A percentile compares a stretch with the other conserved stretches of the same genome.
Evolutionary conservation across 2,888 invertebrate species (phyloP).

Genomic region (Hydrotaea diabolus): DNA sequence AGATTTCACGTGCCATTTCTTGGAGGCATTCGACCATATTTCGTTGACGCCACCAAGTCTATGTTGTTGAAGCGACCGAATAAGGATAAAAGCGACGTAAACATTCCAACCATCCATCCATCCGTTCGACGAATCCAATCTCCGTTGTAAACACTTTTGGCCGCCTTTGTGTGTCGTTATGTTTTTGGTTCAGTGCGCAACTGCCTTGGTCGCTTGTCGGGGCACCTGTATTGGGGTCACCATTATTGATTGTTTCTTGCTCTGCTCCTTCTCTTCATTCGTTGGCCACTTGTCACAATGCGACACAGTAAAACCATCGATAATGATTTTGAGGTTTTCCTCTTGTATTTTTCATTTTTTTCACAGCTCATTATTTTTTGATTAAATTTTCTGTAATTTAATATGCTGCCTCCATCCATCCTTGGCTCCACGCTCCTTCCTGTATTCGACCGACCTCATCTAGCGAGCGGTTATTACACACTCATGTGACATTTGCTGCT

Average conservation of each 20-base stretch:
- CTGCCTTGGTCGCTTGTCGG: not conserved
- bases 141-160: not conserved
- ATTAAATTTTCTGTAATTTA: slow-evolving; percentile 11
- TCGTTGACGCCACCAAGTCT: slow-evolving; percentile 23
- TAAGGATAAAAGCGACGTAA: not conserved
- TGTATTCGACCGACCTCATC: too few species aligned
- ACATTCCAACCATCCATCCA: slow-evolving; percentile 9
- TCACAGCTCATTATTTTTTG: not conserved
- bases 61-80: not conserved
- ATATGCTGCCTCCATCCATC: not conserved
- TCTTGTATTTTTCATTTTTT: not conserved
- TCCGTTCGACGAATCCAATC: not conserved
- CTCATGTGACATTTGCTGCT: not conserved
- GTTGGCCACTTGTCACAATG: not conserved
- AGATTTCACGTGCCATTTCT: slow-evolving; percentile 23
- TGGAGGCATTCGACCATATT: not conserved
- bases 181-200: slow-evolving; percentile 24
- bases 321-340: not conserved
- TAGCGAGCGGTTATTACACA: not conserved
- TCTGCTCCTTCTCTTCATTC: not conserved
- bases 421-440: too few species aligned
- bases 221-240: slow-evolving; percentile 45
- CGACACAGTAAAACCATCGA: not conserved
- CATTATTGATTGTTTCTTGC: not conserved
- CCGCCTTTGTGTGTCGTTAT: not conserved